Conservation (phyloP, 1,140 invertebrate genomes). For the Zophobas atratus region DNA sequence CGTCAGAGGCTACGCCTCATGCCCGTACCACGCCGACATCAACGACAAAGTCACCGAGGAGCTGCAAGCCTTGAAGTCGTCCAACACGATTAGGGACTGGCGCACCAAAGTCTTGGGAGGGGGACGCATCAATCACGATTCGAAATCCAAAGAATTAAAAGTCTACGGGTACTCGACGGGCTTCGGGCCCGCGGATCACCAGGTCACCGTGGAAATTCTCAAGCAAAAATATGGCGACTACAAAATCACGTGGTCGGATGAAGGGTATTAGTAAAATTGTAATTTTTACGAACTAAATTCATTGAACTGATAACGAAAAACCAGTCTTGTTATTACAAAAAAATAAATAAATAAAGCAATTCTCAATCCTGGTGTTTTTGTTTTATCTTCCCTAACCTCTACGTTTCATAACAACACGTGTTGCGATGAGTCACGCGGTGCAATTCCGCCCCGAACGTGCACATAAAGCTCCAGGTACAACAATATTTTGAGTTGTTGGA, state of each 20-base stretch:
- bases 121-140: slow-evolving; percentile 86
- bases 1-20: slow-evolving; percentile 81
- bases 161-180: slow-evolving; percentile 93
- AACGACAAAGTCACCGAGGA: slow-evolving; percentile 74
- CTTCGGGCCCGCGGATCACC: slow-evolving; percentile 90
- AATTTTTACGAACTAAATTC: not conserved
- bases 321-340: too few relatives aligned
- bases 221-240: slow-evolving; percentile 84
- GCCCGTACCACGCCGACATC: slow-evolving; percentile 83
- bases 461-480: too few relatives aligned
- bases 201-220: slow-evolving; percentile 80
- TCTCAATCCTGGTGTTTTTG: too few relatives aligned
- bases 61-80: slow-evolving; percentile 70
- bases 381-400: too few relatives aligned
- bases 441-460: too few relatives aligned
- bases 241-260: slow-evolving; percentile 83
- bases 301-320: not conserved
- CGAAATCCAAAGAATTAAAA: slow-evolving; percentile 80
- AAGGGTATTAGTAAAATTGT: slow-evolving; percentile 80
- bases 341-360: too few relatives aligned
- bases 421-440: too few relatives aligned
- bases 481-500: too few relatives aligned
- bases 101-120: slow-evolving; percentile 76
- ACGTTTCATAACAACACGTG: too few relatives aligned
- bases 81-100: slow-evolving; percentile 68